These are phyloP conservation scores for Calephelis perditalis DNA, from an alignment of 2,888 invertebrate species.

Conservation along the genomic window DNA sequence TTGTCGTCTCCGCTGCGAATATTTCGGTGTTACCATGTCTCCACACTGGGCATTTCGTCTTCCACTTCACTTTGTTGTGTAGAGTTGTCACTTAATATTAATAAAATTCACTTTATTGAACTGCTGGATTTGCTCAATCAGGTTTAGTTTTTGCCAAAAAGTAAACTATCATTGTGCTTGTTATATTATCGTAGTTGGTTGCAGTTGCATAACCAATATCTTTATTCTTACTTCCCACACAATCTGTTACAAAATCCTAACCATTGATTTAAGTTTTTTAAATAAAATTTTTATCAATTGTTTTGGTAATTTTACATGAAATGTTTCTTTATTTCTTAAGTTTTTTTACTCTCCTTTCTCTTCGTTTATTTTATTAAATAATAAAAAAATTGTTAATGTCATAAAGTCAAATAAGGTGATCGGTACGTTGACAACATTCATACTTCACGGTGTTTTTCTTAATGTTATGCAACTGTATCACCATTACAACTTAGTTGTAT, in stretches of 20 bases:
- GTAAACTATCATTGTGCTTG: slow-evolving; percentile 10
- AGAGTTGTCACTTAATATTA: slow-evolving; percentile 41
- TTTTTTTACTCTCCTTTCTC: too few relatives aligned
- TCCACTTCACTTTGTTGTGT: slow-evolving; percentile 67
- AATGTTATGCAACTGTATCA: slow-evolving; percentile 24
- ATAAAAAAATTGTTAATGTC: too few relatives aligned
- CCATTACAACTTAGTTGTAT: slow-evolving; percentile 29
- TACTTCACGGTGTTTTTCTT: background rate
- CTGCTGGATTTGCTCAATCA: slow-evolving; percentile 16
- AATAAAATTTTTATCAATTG: too few relatives aligned
- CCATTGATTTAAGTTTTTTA: too few relatives aligned
- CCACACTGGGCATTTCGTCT: slow-evolving; percentile 63
- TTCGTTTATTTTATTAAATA: too few relatives aligned
- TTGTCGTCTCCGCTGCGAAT: slow-evolving; percentile 1
- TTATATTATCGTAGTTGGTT: slow-evolving; percentile 8
- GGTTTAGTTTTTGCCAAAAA: slow-evolving; percentile 15
- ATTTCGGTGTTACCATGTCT: slow-evolving; percentile 48
- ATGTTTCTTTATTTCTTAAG: too few relatives aligned
- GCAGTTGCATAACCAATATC: background rate
- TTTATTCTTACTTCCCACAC: background rate
- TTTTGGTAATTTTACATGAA: too few relatives aligned
- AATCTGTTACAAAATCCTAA: background rate
- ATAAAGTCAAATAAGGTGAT: too few relatives aligned
- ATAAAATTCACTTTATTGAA: slow-evolving; percentile 19
- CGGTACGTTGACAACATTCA: too few relatives aligned